A percentile compares a stretch with the other conserved stretches of the same genome.
Evolutionary conservation across 2,113 vertebrate species (phyloP).

Genomic region (Caloenas nicobarica): DNA sequence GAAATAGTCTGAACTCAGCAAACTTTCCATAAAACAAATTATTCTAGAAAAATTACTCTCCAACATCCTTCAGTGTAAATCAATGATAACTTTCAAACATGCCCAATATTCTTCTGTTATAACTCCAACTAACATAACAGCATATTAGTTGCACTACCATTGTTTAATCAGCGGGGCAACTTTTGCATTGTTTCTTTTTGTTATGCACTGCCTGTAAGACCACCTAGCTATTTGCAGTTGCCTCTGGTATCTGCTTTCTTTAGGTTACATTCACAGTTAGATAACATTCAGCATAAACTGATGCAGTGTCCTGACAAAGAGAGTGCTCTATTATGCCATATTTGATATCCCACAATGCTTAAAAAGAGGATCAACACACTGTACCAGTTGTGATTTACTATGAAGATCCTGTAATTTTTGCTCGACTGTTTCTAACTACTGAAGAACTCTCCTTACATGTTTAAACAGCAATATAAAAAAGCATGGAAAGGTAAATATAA

Average conservation of each 20-base stretch:
- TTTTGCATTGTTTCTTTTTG: neutral
- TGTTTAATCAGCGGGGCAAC: neutral
- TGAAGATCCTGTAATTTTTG: neutral
- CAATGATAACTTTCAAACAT: neutral
- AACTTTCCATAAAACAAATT: conserved; percentile 37
- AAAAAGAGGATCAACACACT: neutral
- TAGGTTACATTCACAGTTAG: neutral
- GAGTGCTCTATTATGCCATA: neutral
- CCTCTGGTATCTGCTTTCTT: neutral
- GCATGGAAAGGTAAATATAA: rapidly evolving
- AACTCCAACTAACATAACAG: neutral
- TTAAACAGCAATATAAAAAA: neutral
- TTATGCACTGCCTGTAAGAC: neutral
- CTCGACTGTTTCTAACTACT: neutral
- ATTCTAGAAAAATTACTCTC: neutral
- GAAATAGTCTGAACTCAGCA: neutral
- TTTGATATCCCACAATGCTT: neutral
- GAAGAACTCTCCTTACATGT: neutral
- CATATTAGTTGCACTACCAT: neutral
- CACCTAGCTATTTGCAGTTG: neutral
- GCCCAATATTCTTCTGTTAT: neutral
- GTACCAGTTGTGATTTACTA: neutral
- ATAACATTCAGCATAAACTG: neutral
- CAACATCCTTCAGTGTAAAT: neutral
- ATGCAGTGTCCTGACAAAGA: neutral